Evolutionary conservation across 2,888 invertebrate genomes (phyloP).

Genomic region (Orgyia antiqua): DNA sequence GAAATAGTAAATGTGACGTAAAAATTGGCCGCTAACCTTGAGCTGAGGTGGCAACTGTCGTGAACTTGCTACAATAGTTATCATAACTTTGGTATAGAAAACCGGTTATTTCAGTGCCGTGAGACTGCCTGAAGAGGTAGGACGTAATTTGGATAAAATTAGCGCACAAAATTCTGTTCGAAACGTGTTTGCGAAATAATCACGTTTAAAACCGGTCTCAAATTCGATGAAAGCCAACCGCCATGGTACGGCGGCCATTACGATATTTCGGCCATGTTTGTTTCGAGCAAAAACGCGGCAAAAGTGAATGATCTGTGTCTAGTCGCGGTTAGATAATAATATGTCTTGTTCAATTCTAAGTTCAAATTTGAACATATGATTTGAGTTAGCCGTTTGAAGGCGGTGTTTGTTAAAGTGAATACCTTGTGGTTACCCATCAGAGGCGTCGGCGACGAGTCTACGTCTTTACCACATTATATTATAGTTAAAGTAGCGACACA

Average conservation of each 20-base stretch:
- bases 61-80: constrained; percentile 38
- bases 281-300: constrained; percentile 58
- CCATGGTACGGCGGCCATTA: constrained; percentile 58
- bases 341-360: constrained; percentile 34
- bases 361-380: constrained; percentile 41
- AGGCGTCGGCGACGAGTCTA: constrained; percentile 19
- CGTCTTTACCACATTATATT: constrained; percentile 7
- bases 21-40: constrained; percentile 44
- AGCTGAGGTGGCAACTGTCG: constrained; percentile 39
- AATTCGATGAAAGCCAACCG: constrained; percentile 52
- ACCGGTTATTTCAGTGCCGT: constrained; percentile 66
- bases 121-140: constrained; percentile 54
- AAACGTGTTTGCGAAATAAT: constrained; percentile 49
- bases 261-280: constrained; percentile 70
- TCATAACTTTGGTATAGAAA: constrained; percentile 46
- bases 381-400: constrained; percentile 27
- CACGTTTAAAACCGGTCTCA: constrained; percentile 53
- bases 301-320: constrained; percentile 44
- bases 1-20: constrained; percentile 47
- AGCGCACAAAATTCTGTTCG: constrained; percentile 42
- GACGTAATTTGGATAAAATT: constrained; percentile 57
- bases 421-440: constrained; percentile 26
- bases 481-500: constrained; percentile 12
- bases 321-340: constrained; percentile 32
- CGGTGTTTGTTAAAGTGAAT: constrained; percentile 25